Percentiles rank a stretch among this genome's conserved stretches.
Evolutionary conservation across 2,797 vertebrate species (phyloP).

Genomic region (Poecile montanus): DNA sequence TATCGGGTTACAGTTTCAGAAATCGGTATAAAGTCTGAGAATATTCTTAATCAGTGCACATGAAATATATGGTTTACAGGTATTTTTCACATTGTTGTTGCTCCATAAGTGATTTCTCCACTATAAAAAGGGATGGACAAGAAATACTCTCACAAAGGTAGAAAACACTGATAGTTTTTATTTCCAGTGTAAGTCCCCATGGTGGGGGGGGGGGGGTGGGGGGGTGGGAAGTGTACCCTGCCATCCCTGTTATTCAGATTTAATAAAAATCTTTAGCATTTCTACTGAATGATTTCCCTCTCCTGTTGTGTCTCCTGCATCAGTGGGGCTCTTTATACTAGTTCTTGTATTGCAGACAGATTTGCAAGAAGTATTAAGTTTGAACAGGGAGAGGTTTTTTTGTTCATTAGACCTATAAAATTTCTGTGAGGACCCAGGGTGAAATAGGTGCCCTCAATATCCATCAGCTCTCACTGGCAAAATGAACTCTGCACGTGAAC

Average conservation of each 20-base stretch:
- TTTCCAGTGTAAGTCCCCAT: background rate
- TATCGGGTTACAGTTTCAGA: background rate
- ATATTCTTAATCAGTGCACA: background rate
- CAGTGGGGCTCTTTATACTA: background rate
- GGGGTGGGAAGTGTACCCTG: background rate
- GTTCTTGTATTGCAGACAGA: background rate
- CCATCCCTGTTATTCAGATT: background rate
- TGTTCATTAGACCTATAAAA: background rate
- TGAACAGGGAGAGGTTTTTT: background rate
- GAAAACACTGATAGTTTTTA: background rate
- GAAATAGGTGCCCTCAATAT: rapidly evolving
- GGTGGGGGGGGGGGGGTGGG: too few relatives aligned
- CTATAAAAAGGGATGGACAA: background rate
- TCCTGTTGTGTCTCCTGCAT: background rate
- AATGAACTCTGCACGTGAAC: background rate
- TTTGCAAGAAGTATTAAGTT: background rate
- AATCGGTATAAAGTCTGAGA: background rate
- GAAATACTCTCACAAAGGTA: background rate
- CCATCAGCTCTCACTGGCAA: background rate
- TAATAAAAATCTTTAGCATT: background rate
- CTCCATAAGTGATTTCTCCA: background rate
- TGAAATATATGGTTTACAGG: background rate
- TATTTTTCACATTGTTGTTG: background rate
- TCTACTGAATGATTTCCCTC: background rate
- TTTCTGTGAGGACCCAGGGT: rapidly evolving